Percentiles rank a stretch among this genome's conserved stretches.
These are phyloP conservation scores for Meiosimyza decipiens DNA, from an alignment of 2,888 invertebrate species.

Conservation along the genomic window DNA sequence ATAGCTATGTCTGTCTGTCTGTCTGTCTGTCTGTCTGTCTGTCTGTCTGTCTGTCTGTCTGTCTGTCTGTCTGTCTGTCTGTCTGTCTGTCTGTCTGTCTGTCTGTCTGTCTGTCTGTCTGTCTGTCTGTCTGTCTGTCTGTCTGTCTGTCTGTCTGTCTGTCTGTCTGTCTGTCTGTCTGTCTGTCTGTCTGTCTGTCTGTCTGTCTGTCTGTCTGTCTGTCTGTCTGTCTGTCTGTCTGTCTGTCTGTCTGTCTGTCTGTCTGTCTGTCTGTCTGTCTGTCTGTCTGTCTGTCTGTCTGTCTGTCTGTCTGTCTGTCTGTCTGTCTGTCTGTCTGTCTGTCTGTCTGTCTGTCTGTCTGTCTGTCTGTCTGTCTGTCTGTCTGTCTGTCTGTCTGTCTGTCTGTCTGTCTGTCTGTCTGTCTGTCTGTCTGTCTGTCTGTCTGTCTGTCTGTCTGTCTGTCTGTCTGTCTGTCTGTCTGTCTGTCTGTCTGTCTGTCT, in stretches of 20 bases:
- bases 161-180: conserved; percentile 20
- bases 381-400: conserved; percentile 20
- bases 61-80: conserved; percentile 25
- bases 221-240: conserved; percentile 20
- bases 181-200: conserved; percentile 20
- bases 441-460: conserved; percentile 20
- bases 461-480: conserved; percentile 20
- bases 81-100: conserved; percentile 20
- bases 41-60: conserved; percentile 23
- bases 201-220: conserved; percentile 20
- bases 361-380: conserved; percentile 20
- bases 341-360: conserved; percentile 20
- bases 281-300: conserved; percentile 20
- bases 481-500: conserved; percentile 20
- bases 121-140: conserved; percentile 20
- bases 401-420: conserved; percentile 20
- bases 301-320: conserved; percentile 20
- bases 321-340: conserved; percentile 20
- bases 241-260: conserved; percentile 20
- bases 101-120: conserved; percentile 20
- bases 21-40: conserved; percentile 24
- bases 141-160: conserved; percentile 20
- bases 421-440: conserved; percentile 20
- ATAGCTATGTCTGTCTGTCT: conserved; percentile 29
- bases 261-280: conserved; percentile 20